phyloP scores from a whole-genome alignment of 1,140 invertebrate species.

The Danaus plexippus region DNA sequence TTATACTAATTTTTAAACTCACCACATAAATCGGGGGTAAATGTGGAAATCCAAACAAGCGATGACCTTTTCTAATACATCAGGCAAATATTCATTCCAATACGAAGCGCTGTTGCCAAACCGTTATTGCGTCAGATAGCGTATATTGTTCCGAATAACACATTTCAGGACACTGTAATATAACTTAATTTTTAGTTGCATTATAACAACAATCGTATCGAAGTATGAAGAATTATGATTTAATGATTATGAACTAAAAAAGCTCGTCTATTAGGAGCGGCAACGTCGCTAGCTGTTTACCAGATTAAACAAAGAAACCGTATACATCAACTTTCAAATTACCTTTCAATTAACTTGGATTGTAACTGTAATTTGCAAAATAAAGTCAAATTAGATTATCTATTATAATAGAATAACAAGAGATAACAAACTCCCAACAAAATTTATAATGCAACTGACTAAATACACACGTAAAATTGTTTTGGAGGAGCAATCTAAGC shows the following conservation, averaged over 20 bases:
- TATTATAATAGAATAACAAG: constrained; percentile 3
- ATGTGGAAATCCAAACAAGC: constrained; percentile 30
- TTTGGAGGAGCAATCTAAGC: constrained; percentile 24
- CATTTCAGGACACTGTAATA: constrained; percentile 61
- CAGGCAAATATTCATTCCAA: constrained; percentile 47
- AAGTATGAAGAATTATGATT: too few species aligned
- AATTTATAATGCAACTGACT: constrained; percentile 25
- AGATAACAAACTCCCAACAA: constrained; percentile 1
- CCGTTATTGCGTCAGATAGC: constrained; percentile 66
- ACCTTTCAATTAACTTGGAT: too few species aligned
- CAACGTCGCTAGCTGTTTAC: constrained; percentile 52
- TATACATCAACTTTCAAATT: too few species aligned
- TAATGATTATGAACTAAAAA: too few species aligned
- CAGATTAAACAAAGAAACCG: constrained; percentile 37
- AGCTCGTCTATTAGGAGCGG: constrained; percentile 34
- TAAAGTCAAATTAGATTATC: constrained; percentile 2
- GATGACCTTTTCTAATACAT: constrained; percentile 53
- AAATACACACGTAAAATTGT: constrained; percentile 31
- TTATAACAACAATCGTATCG: background rate
- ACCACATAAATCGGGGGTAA: constrained; percentile 52
- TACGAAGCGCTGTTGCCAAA: constrained; percentile 61
- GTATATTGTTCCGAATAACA: constrained; percentile 53
- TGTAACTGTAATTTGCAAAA: constrained; percentile 13
- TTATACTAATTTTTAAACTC: constrained; percentile 22
- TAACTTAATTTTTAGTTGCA: constrained; percentile 36